Evolutionary conservation across 1,140 invertebrate species (phyloP), one percentile per base, ranked within the genome.

Genomic region (Sarcophaga bullata): DNA sequence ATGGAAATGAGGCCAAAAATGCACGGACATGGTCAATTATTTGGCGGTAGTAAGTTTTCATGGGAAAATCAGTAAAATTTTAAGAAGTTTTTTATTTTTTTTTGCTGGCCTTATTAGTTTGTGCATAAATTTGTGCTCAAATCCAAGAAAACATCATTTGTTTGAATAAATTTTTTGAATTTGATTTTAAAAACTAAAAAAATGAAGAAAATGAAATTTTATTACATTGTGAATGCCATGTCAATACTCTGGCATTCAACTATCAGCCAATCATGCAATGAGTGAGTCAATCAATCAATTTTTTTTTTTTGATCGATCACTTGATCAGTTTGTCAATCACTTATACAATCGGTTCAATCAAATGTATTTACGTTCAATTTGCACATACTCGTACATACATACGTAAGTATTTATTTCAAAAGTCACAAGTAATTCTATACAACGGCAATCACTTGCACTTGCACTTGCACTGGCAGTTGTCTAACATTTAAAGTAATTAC

Each of bases 361-460:
- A 58, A 58, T n/a, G n/a, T 58, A 58, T 58, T 58, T 58, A 58
- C 7, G 54, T n/a, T 58, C 11, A 58, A 58, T 58, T 58, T 58
- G 54, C 13, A 58, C 54, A 58, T 15, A 58, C 54, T 15, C 13
- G 6, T 58, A 7, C 54, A 13, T 7, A n/a, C n/a, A 9, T 15
- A 15, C 13, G 54, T 37, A 37, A 37, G 25, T 58, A n/a, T 58
- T 58, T 37, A 37, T 37, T 37, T 37, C 25, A 37, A 37, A 37
- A 37, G 25, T 37, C 25, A 37, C 25, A 37, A 37, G 25, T 37
- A 37, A 37, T 37, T 37, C 25, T 2, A 37, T 37, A 37, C 25
- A 37, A 37, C 25, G 25, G 25, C 25, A 37, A 37, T 2, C 25
- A 37, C 25, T 37, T 37, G 25, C 25, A 37, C 25, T 37, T 37